Evolutionary conservation across 2,888 invertebrate genomes (phyloP).

Genomic region (Cactoblastis cactorum): DNA sequence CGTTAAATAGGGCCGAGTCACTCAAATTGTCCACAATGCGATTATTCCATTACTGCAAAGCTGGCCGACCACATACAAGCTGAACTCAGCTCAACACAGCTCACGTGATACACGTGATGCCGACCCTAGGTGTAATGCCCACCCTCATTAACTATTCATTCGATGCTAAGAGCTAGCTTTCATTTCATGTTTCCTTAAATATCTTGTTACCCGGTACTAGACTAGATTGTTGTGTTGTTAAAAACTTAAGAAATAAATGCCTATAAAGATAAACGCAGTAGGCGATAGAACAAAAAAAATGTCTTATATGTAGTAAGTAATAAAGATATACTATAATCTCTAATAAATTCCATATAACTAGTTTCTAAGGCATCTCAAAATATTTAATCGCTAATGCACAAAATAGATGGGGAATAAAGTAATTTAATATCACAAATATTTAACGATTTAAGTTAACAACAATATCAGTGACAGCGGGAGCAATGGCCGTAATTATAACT

Average conservation of each 20-base stretch:
- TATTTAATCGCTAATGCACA: background rate
- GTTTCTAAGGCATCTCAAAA: background rate
- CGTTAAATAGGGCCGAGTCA: conserved; percentile 69
- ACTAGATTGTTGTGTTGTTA: background rate
- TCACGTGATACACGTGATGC: conserved; percentile 7
- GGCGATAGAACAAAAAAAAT: no score
- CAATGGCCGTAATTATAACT: conserved; percentile 26
- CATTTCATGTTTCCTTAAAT: conserved; percentile 7
- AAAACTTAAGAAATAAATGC: background rate
- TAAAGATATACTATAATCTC: no score
- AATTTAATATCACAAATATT: background rate
- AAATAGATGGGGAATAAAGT: background rate
- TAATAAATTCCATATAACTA: no score
- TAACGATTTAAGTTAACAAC: conserved; percentile 16
- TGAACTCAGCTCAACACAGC: conserved; percentile 17
- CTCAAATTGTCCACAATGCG: conserved; percentile 73
- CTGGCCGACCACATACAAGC: conserved; percentile 43
- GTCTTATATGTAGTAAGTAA: no score
- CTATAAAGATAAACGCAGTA: no score
- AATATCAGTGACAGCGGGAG: conserved; percentile 23
- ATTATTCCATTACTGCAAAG: conserved; percentile 67
- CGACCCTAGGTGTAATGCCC: conserved; percentile 22
- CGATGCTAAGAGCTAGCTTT: conserved; percentile 24
- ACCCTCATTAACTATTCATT: conserved; percentile 30
- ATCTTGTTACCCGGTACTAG: background rate